A percentile compares a stretch with the other conserved stretches of the same genome.
phyloP scores from a whole-genome alignment of 2,888 invertebrate species.

The Parnassius apollo region DNA sequence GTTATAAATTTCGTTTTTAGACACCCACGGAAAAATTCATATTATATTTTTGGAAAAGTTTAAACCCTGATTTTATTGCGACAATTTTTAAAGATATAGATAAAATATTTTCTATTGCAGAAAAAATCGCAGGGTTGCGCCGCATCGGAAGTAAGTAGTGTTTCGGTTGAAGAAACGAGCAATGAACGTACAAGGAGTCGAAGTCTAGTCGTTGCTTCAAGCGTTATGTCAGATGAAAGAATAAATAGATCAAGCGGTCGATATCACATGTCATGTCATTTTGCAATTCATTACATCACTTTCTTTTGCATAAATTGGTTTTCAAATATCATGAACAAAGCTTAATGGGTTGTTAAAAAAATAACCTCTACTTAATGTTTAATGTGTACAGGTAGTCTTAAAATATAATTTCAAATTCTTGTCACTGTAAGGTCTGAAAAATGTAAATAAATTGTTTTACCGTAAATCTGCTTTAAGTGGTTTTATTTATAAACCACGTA shows the following conservation, averaged over 20 bases:
- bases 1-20: neutral
- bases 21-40: no score
- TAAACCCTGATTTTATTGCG: no score
- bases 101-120: slow-evolving; percentile 34
- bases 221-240: slow-evolving; percentile 84
- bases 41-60: no score
- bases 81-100: no score
- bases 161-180: slow-evolving; percentile 60
- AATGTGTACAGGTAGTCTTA: neutral
- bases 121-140: slow-evolving; percentile 69
- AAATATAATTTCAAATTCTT: neutral
- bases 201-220: slow-evolving; percentile 84
- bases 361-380: neutral
- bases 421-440: neutral
- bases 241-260: slow-evolving; percentile 58
- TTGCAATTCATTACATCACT: neutral
- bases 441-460: neutral
- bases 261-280: slow-evolving; percentile 35
- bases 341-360: slow-evolving; percentile 1
- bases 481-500: no score
- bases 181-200: slow-evolving; percentile 68
- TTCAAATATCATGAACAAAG: slow-evolving; percentile 4
- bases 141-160: slow-evolving; percentile 76
- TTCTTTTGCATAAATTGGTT: neutral
- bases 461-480: neutral